phyloP scores from a whole-genome alignment of 2,888 invertebrate species.

The Oligia strigilis region DNA sequence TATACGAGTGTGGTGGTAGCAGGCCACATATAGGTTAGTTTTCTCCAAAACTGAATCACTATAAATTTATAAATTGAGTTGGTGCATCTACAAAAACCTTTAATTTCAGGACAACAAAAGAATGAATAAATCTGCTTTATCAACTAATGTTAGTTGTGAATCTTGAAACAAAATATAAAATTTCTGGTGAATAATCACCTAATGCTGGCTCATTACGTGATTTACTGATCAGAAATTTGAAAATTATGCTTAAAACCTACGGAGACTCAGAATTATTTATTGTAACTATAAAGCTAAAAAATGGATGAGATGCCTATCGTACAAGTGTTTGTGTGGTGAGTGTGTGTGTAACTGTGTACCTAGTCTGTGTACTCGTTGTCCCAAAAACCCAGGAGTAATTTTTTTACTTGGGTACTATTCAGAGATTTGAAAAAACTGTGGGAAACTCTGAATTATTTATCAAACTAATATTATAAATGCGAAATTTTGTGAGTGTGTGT shows the following conservation, averaged over 20 bases:
- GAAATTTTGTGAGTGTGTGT: too few species aligned
- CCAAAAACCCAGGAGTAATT: too few species aligned
- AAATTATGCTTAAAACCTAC: neutral
- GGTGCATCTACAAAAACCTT: neutral
- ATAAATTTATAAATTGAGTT: neutral
- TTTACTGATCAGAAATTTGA: neutral
- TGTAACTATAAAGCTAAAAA: neutral
- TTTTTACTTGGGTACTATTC: too few species aligned
- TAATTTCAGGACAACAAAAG: neutral
- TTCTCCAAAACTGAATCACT: slow-evolving; percentile 2
- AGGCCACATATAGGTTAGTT: neutral
- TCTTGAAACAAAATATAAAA: neutral
- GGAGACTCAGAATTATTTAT: neutral
- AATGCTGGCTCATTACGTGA: neutral
- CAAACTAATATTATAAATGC: too few species aligned
- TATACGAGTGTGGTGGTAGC: slow-evolving; percentile 13
- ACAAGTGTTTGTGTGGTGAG: too few species aligned
- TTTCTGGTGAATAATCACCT: too few species aligned
- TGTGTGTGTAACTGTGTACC: too few species aligned
- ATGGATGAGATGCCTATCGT: neutral
- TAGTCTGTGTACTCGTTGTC: too few species aligned
- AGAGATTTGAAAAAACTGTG: too few species aligned
- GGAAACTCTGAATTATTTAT: too few species aligned
- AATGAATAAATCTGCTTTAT: neutral
- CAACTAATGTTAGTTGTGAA: neutral